Base-by-base conservation (phyloP, 2,113 vertebrate species). In the Melanostigma gelatinosum region DNA sequence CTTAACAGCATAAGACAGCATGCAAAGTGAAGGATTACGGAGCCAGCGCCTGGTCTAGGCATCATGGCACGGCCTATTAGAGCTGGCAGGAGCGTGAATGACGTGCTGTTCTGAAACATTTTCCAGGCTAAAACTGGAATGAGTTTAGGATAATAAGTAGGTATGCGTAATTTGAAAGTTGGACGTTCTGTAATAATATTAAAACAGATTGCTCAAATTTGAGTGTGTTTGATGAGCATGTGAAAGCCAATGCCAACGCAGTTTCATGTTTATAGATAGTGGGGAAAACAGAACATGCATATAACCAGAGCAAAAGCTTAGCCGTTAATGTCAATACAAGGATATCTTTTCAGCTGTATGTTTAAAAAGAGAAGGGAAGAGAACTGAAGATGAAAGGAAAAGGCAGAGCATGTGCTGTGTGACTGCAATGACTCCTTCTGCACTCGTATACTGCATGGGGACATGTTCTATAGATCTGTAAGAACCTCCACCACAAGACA, bases 31-130 rank as follows among this genome's bases (percentile, higher is more conserved):
- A 72, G 79, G 73, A 79, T 77, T 69, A 78, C 29, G 4, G 63
- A 77, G 69, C 6, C 38, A 60, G 67, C 13, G 46, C 63, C 75
- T 46, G 52, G 72, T 71, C 73, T 24, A 55, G 67, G 18, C 65
- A 50, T 80, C 60, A 50, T 50, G 77, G 66, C 74, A 40, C 0
- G 52, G 72, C 66, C 82, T 64, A 72, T 83, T 86, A 71, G 61
- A 66, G 75, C 80, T 77, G 85, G 64, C 75, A 72, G 75, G 6
- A 44, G 63, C 48, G 34, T 4, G 62, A 72, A 63, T 61, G 60
- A 75, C 72, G 15, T 60, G 50, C 58, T 57, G 71, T 57, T 57
- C 9, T 9, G 57, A 55, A 52, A 50, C 32, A 72, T 89, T 86
- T 86, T 44, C 62, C 54, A 61, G 27, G 67, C 52, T 77, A 18